These are phyloP conservation scores for Bufo bufo DNA, from an alignment of 2,113 vertebrate species.

Conservation along the genomic window DNA sequence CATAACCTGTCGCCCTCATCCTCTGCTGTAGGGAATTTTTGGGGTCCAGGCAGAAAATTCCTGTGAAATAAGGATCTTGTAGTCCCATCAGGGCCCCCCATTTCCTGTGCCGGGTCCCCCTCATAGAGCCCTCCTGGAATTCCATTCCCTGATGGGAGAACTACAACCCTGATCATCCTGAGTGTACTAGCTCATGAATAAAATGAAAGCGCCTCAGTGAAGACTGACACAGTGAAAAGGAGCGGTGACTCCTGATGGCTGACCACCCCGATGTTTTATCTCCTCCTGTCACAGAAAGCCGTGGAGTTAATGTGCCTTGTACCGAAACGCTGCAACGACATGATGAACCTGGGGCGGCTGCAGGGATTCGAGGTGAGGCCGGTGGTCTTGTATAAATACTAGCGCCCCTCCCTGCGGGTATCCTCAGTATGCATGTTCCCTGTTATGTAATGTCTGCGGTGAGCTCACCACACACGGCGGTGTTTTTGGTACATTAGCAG, in stretches of 20 bases:
- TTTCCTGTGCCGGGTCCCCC: background rate
- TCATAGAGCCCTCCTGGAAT: background rate
- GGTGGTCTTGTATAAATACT: background rate
- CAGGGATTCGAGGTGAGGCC: slow-evolving; percentile 92
- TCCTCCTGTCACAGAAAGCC: slow-evolving; percentile 73
- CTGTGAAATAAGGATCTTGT: too few species aligned
- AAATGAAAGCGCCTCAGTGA: background rate
- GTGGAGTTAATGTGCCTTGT: slow-evolving; percentile 97
- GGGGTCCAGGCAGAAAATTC: background rate
- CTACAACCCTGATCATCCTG: background rate
- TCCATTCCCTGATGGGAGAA: background rate
- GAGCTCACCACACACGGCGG: background rate
- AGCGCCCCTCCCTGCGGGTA: background rate
- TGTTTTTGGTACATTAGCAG: background rate
- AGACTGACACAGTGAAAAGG: too few species aligned
- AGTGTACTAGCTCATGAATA: background rate
- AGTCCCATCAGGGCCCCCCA: background rate
- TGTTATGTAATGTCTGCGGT: background rate
- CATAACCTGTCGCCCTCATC: too few species aligned
- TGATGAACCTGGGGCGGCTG: slow-evolving; percentile 98
- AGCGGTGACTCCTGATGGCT: too few species aligned
- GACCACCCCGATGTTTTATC: too few species aligned
- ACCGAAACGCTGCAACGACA: slow-evolving; percentile 97
- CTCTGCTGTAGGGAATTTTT: background rate
- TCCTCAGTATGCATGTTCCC: too few species aligned